phyloP scores from a whole-genome alignment of 2,113 vertebrate genomes.

The Speoplatyrhinus poulsoni region DNA sequence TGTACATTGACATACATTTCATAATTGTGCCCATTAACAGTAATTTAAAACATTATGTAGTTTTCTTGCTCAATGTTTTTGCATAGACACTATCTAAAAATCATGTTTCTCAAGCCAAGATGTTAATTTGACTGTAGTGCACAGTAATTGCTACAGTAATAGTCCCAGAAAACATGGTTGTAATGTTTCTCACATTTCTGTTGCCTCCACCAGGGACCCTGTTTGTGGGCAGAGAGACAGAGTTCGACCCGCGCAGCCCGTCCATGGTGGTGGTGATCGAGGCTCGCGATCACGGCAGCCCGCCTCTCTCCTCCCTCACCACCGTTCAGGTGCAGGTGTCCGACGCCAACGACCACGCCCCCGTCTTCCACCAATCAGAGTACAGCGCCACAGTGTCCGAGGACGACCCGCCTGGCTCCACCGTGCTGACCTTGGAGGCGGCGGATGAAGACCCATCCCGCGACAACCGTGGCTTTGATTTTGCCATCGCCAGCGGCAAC shows the following conservation, averaged over 20 bases:
- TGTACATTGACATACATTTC: slow-evolving; percentile 31
- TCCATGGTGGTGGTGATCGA: slow-evolving; percentile 87
- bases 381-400: slow-evolving; percentile 86
- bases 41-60: slow-evolving; percentile 34
- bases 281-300: slow-evolving; percentile 84
- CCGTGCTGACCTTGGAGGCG: slow-evolving; percentile 86
- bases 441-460: slow-evolving; percentile 85
- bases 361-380: slow-evolving; percentile 81
- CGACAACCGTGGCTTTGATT: slow-evolving; percentile 88
- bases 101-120: slow-evolving; percentile 18
- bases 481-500: slow-evolving; percentile 91
- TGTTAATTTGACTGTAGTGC: neutral
- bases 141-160: slow-evolving; percentile 3
- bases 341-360: slow-evolving; percentile 91
- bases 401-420: slow-evolving; percentile 86
- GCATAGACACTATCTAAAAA: slow-evolving; percentile 35
- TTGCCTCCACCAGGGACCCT: slow-evolving; percentile 74
- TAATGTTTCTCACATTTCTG: no score
- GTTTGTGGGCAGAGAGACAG: slow-evolving; percentile 79
- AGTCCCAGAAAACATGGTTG: neutral
- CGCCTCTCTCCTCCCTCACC: slow-evolving; percentile 81
- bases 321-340: slow-evolving; percentile 88
- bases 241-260: slow-evolving; percentile 77
- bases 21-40: slow-evolving; percentile 42
- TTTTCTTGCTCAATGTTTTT: slow-evolving; percentile 42